These are phyloP conservation scores for Charaxes varanes DNA, from an alignment of 1,140 invertebrate genomes.

Conservation along the genomic window DNA sequence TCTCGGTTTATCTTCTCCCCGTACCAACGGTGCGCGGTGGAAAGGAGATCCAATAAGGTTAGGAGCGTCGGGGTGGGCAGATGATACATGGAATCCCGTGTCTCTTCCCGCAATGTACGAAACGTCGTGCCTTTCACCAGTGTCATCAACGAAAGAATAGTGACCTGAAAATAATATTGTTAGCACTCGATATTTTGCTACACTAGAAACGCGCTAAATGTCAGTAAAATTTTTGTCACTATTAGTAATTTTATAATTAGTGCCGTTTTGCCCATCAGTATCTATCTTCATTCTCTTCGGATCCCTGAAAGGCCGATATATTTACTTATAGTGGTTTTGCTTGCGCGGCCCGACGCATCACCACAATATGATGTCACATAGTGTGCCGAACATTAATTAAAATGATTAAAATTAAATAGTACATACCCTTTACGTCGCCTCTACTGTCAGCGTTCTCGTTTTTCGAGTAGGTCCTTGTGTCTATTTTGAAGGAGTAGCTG, in stretches of 20 bases:
- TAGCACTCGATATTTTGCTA: not conserved
- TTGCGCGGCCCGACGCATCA: too few species aligned
- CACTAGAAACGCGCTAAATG: too few species aligned
- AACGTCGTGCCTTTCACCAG: slow-evolving; percentile 82
- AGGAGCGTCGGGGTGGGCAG: slow-evolving; percentile 79
- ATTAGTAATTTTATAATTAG: too few species aligned
- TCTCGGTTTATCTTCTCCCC: slow-evolving; percentile 71
- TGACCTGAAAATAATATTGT: slow-evolving; percentile 54
- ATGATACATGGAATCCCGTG: slow-evolving; percentile 82
- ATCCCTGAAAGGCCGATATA: too few species aligned
- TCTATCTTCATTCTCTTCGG: too few species aligned
- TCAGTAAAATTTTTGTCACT: too few species aligned
- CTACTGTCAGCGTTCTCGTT: slow-evolving; percentile 78
- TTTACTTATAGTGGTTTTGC: too few species aligned
- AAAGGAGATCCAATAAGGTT: slow-evolving; percentile 73
- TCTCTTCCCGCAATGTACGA: slow-evolving; percentile 82
- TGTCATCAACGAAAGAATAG: slow-evolving; percentile 81
- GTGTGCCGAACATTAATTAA: too few species aligned
- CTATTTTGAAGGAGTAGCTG: slow-evolving; percentile 80
- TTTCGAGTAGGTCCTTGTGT: slow-evolving; percentile 78
- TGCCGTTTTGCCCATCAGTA: too few species aligned
- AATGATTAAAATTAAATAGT: too few species aligned
- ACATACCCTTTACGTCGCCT: slow-evolving; percentile 74
- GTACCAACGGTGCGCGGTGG: slow-evolving; percentile 70
- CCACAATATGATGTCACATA: too few species aligned